Base-by-base conservation (phyloP, 1,140 invertebrate species). In the Solen grandis region DNA sequence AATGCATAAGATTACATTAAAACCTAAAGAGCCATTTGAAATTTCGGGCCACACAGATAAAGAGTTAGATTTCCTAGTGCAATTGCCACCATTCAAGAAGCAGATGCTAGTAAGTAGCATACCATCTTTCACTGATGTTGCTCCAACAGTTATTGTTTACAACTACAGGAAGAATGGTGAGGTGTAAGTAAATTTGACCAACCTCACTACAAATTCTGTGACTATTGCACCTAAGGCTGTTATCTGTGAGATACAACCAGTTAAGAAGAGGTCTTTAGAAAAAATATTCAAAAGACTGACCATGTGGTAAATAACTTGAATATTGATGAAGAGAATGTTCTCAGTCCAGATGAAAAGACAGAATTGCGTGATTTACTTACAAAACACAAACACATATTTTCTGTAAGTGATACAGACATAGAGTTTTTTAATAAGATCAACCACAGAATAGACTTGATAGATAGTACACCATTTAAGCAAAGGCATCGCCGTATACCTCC, bases 141-240 rank as follows among this genome's bases (percentile, higher is more conserved):
- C 68, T 14, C 52, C 68, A 2, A 52, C 27, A 29, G 22, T 70
- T 5, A 35, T 55, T 14, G 31, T 36, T 4, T 66, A 52, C 57
- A 46, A 76, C 13, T 36, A 54, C 38, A 31, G 16, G 13, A 29
- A 66, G 38, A 33, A 54, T 29, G 35, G n/a, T 22, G 19, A 46
- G 35, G 22, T 66, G 22, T 31, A 4, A 8, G 62, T 65, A 13
- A 54, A 35, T 35, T 4, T 63, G 22, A 50, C 59, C 25, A 76
- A 70, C 29, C n/a, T 70, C 22, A 55, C 68, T 3, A 70, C 68
- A 54, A 70, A 70, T 14, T 55, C 68, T 29, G 68, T 70, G 13
- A n/a, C 52, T 2, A 33, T 70, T 13, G 33, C 46, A 33, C 68
- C 68, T 13, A 70, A 22, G 36, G 27, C 68, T 19, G 36, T 57